Percentiles rank a stretch among this genome's conserved stretches.
phyloP scores from a whole-genome alignment of 2,113 vertebrate genomes.

The Microtus ochrogaster region DNA sequence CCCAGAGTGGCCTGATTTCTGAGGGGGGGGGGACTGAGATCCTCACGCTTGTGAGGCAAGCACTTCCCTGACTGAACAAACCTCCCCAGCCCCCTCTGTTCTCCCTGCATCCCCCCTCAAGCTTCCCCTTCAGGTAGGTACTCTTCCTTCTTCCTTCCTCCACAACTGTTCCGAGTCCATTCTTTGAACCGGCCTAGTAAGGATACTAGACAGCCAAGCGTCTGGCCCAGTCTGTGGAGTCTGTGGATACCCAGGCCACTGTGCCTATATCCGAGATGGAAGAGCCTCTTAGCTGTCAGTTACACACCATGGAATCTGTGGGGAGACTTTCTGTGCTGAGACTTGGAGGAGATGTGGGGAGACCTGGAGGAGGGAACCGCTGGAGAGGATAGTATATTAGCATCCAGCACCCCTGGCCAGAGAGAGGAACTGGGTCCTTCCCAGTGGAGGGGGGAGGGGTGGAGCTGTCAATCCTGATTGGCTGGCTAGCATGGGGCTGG shows the following conservation, averaged over 20 bases:
- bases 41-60: not conserved
- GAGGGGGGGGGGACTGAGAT: not conserved
- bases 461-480: too few relatives aligned
- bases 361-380: not conserved
- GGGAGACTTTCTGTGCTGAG: not conserved
- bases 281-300: not conserved
- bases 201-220: not conserved
- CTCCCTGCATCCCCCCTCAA: not conserved
- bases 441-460: not conserved
- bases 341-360: not conserved
- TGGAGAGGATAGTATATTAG: not conserved
- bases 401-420: not conserved
- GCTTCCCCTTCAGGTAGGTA: rapidly evolving
- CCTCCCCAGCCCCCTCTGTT: not conserved
- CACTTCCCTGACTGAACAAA: not conserved
- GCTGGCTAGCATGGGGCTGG: not conserved
- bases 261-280: not conserved
- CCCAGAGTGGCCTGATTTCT: not conserved
- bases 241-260: not conserved
- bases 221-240: not conserved
- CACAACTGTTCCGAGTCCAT: not conserved
- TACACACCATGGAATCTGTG: not conserved
- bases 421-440: not conserved
- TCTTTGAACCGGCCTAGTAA: not conserved
- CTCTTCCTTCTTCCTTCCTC: not conserved